These are phyloP conservation scores for Gephyroberyx darwinii DNA, from an alignment of 2,797 vertebrate species.

Conservation along the genomic window DNA sequence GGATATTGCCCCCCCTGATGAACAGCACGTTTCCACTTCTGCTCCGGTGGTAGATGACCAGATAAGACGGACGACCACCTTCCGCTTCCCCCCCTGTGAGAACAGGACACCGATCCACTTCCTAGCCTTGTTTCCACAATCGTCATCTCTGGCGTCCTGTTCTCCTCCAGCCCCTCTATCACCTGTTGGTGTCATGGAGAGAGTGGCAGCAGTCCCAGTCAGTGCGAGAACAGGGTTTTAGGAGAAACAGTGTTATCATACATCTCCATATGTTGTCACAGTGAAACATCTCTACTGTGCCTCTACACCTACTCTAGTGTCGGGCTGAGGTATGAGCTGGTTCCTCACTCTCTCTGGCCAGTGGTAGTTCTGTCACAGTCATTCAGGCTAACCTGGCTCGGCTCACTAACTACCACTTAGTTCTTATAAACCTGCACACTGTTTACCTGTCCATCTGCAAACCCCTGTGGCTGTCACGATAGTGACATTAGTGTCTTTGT, in stretches of 20 bases:
- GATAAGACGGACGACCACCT: slow-evolving; percentile 41
- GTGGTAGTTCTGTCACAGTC: background rate
- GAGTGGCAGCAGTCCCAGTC: background rate
- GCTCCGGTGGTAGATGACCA: slow-evolving; percentile 51
- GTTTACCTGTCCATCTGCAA: slow-evolving; percentile 38
- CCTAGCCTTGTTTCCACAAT: background rate
- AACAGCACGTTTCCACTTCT: slow-evolving; percentile 51
- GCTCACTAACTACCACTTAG: slow-evolving; percentile 7
- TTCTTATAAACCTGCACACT: slow-evolving; percentile 14
- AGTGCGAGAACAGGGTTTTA: background rate
- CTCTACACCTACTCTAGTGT: background rate
- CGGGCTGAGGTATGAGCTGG: background rate
- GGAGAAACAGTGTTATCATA: background rate
- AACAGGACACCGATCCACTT: background rate
- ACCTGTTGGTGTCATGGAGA: background rate
- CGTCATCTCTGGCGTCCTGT: background rate
- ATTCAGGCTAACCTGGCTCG: background rate
- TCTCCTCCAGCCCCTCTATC: background rate
- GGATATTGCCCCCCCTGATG: slow-evolving; percentile 55
- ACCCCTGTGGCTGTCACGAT: slow-evolving; percentile 43
- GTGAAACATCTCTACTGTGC: background rate
- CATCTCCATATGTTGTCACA: background rate
- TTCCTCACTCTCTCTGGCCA: too few species aligned
- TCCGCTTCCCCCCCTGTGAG: slow-evolving; percentile 14
- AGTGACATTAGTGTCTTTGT: slow-evolving; percentile 43